These are phyloP conservation scores for Patella vulgata DNA, from an alignment of 1,140 invertebrate species.

Conservation along the genomic window DNA sequence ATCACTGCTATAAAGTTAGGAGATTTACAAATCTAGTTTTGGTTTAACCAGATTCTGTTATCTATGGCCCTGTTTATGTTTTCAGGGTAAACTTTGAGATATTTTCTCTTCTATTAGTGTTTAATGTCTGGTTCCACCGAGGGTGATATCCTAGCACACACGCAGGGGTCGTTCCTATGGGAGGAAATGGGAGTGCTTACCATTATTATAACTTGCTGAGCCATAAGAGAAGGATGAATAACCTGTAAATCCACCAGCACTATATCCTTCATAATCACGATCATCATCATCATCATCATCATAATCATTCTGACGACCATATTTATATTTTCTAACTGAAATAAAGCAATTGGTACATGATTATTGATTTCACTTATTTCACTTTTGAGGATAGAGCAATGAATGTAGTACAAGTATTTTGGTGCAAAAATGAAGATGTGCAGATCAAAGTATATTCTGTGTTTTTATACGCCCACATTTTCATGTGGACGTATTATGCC, in stretches of 20 bases:
- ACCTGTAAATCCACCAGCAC: slow-evolving; percentile 48
- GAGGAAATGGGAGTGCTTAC: too few species aligned
- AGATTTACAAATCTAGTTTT: too few species aligned
- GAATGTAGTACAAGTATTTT: neutral
- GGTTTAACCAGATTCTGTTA: too few species aligned
- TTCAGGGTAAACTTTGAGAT: too few species aligned
- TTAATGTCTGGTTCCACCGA: too few species aligned
- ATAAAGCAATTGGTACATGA: slow-evolving; percentile 46
- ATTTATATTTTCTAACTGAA: slow-evolving; percentile 70
- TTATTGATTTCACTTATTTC: slow-evolving; percentile 1
- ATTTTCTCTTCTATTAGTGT: too few species aligned
- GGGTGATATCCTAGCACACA: too few species aligned
- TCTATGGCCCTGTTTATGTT: too few species aligned
- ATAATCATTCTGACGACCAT: slow-evolving; percentile 62
- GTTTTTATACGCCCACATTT: too few species aligned
- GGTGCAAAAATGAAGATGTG: neutral
- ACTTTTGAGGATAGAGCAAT: neutral
- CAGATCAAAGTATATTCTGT: neutral
- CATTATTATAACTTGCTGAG: slow-evolving; percentile 1
- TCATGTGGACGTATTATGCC: too few species aligned
- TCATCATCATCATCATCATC: slow-evolving; percentile 67
- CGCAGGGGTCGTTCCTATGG: too few species aligned
- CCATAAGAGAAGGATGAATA: slow-evolving; percentile 4
- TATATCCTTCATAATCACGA: slow-evolving; percentile 58
- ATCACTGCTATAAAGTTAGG: too few species aligned